Evolutionary conservation across 2,113 vertebrate species (phyloP), one percentile per base, ranked within the genome.

Genomic region (Apaloderma vittatum): DNA sequence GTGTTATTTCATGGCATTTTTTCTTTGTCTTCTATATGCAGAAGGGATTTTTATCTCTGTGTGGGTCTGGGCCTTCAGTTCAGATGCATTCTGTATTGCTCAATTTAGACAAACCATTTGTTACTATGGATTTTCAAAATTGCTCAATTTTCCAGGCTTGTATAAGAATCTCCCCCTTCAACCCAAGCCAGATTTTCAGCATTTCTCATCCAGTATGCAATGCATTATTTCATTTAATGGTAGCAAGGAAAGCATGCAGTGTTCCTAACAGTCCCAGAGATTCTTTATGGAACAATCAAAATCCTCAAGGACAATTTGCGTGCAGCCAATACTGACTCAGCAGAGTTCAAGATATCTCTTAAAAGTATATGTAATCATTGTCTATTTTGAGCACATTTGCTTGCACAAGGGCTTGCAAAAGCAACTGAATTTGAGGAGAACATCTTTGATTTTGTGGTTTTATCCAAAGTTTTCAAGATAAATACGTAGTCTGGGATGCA

Each of bases 41-140:
- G 55, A 76, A 95, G 63, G n/a, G 59, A 36, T 68, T 80, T 88
- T 91, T 92, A 36, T 88, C 70, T 91, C 58, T 75, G 52, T 81
- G 34, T 91, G 62, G 15, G 10, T 74, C 45, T 91, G 62, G 15
- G 10, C 71, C 45, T 88, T 76, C 21, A 78, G 49, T 81, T 90
- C 82, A 93, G 67, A 77, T 78, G 21, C 37, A 45, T 90, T 86
- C 36, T 66, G 16, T 81, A 18, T 49, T 73, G 49, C 68, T 92
- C 92, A 30, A 14, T 94, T 96, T 61, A 85, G 49, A 48, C 43
- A 88, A 86, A 70, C 74, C 0, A 1, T 94, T 94, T 92, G 48
- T 84, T 92, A 84, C 34, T 88, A 68, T 65, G 72, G 67, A 89
- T 94, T 95, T 94, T 92, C 27, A 84, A 81, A 86, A 94, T 79